These are phyloP conservation scores for Euwallacea similis DNA, from an alignment of 1,140 invertebrate species.

Conservation along the genomic window DNA sequence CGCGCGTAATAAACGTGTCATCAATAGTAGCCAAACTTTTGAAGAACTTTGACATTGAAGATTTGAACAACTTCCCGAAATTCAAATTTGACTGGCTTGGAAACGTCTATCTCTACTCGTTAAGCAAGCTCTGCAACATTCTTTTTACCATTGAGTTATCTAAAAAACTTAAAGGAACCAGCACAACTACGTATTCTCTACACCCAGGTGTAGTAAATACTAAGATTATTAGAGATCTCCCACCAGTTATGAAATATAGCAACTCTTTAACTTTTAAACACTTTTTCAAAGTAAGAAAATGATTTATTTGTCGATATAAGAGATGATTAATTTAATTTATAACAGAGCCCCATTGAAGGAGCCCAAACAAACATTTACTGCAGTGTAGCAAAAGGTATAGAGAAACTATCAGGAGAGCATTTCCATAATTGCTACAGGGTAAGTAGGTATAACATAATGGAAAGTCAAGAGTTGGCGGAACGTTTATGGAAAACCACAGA, in stretches of 20 bases:
- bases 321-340: conserved; percentile 49
- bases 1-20: conserved; percentile 38
- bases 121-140: conserved; percentile 78
- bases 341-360: conserved; percentile 71
- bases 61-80: conserved; percentile 8
- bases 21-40: conserved; percentile 17
- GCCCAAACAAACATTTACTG: conserved; percentile 79
- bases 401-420: conserved; percentile 42
- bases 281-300: conserved; percentile 51
- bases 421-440: conserved; percentile 35
- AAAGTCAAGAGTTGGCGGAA: conserved; percentile 30
- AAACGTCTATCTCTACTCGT: conserved; percentile 56
- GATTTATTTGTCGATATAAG: neutral
- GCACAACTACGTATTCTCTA: conserved; percentile 77
- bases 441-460: conserved; percentile 20
- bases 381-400: conserved; percentile 72
- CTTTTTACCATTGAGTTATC: conserved; percentile 81
- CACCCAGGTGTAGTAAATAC: conserved; percentile 68
- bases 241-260: neutral
- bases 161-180: conserved; percentile 69
- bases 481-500: conserved; percentile 37
- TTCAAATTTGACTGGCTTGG: neutral
- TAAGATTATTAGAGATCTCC: conserved; percentile 17
- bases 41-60: conserved; percentile 6
- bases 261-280: neutral